phyloP scores from a whole-genome alignment of 2,113 vertebrate species.

The Lucifuga dentata region DNA sequence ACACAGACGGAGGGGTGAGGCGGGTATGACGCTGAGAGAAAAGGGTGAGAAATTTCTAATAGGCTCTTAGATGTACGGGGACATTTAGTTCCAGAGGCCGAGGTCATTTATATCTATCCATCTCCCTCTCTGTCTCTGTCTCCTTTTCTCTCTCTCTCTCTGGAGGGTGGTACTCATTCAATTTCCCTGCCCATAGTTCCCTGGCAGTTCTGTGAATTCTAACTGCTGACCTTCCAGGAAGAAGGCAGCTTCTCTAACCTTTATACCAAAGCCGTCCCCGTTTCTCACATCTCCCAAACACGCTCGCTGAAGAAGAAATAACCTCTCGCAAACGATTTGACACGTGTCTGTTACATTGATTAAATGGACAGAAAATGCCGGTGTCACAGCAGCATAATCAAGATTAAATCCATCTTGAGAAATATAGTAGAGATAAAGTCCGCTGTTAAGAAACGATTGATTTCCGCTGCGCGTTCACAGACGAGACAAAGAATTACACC shows the following conservation, averaged over 20 bases:
- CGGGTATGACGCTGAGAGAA: conserved; percentile 15
- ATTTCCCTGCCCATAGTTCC: conserved; percentile 18
- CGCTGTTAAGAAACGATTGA: conserved; percentile 64
- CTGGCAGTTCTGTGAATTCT: conserved; percentile 28
- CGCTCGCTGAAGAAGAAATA: too few species aligned
- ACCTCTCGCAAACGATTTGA: not conserved
- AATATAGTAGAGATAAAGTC: conserved; percentile 37
- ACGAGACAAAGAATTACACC: conserved; percentile 59
- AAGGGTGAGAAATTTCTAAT: conserved; percentile 35
- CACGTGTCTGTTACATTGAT: conserved; percentile 6
- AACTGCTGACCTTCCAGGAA: conserved; percentile 47
- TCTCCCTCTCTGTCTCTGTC: conserved; percentile 20
- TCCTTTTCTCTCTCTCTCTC: conserved; percentile 41
- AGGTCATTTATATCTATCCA: conserved; percentile 57
- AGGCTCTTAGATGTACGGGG: conserved; percentile 44
- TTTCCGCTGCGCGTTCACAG: conserved; percentile 53
- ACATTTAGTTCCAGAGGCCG: conserved; percentile 52
- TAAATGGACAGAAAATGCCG: not conserved
- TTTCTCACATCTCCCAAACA: conserved; percentile 11
- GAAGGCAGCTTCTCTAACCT: not conserved
- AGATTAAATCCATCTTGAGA: conserved; percentile 45
- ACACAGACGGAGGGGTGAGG: conserved; percentile 30
- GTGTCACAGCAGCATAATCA: too few species aligned
- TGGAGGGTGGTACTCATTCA: conserved; percentile 37
- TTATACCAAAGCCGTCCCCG: not conserved